Conservation (phyloP, 2,888 invertebrate species). For the Lysandra bellargus region DNA sequence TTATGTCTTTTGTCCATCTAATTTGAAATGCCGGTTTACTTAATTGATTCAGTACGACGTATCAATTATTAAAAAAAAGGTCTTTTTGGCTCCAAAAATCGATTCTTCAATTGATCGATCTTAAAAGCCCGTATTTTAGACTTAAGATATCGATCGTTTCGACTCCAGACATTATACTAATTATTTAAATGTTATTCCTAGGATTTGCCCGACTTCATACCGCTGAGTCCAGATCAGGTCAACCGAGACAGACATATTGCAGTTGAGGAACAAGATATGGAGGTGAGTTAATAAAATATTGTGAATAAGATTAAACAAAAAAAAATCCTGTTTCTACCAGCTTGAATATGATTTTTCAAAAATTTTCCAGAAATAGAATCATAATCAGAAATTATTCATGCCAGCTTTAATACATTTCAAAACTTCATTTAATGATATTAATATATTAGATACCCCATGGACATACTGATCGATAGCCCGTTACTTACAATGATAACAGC, state of each 20-base stretch:
- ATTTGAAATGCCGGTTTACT: no score
- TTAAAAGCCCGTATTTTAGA: no score
- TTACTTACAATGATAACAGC: background rate
- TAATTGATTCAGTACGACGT: no score
- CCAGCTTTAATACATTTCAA: background rate
- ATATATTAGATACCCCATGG: no score
- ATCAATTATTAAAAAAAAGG: no score
- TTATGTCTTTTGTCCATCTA: no score
- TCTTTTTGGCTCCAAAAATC: no score
- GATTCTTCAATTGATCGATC: no score
- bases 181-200: slow-evolving; percentile 36
- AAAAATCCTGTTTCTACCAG: no score
- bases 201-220: slow-evolving; percentile 57
- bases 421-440: background rate
- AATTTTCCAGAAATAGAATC: background rate
- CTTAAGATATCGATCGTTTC: no score
- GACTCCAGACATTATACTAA: no score
- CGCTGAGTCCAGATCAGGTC: slow-evolving; percentile 49
- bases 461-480: background rate
- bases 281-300: slow-evolving; percentile 46
- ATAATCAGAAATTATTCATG: no score
- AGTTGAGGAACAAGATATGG: slow-evolving; percentile 59
- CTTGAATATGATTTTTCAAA: background rate
- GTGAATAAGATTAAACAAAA: background rate
- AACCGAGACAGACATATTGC: slow-evolving; percentile 39